These are phyloP conservation scores for Mormyrus proboscirostris DNA, from an alignment of 2,797 vertebrate genomes.

Conservation along the genomic window DNA sequence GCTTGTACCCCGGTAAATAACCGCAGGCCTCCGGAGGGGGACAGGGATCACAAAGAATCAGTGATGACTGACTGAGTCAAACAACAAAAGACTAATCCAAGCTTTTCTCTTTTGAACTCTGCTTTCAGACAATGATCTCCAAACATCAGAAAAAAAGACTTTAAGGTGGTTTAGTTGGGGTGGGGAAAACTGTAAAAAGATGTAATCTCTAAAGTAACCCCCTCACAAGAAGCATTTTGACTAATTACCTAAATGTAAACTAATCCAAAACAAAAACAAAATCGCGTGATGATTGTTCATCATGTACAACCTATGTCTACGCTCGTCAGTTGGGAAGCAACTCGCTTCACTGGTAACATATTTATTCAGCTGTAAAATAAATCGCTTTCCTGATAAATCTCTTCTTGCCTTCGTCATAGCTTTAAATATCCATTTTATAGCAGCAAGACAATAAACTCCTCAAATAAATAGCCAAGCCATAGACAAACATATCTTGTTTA, in stretches of 20 bases:
- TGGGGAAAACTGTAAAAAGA: background rate
- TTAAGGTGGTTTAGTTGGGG: background rate
- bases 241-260: background rate
- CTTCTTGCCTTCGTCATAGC: background rate
- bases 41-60: background rate
- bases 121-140: background rate
- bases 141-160: background rate
- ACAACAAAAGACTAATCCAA: constrained; percentile 21
- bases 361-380: constrained; percentile 8
- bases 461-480: background rate
- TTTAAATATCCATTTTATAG: constrained; percentile 6
- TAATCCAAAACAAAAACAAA: background rate
- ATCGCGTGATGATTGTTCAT: background rate
- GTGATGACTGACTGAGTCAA: constrained; percentile 11
- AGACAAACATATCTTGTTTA: background rate
- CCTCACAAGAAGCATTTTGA: background rate
- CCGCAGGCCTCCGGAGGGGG: background rate
- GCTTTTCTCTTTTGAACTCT: constrained; percentile 6
- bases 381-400: background rate
- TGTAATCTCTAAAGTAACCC: background rate
- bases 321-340: background rate
- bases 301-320: background rate
- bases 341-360: background rate
- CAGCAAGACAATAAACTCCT: background rate
- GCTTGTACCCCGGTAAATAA: background rate